Base-by-base conservation (phyloP, 1,140 invertebrate genomes). In the Ptiloglossa arizonensis region DNA sequence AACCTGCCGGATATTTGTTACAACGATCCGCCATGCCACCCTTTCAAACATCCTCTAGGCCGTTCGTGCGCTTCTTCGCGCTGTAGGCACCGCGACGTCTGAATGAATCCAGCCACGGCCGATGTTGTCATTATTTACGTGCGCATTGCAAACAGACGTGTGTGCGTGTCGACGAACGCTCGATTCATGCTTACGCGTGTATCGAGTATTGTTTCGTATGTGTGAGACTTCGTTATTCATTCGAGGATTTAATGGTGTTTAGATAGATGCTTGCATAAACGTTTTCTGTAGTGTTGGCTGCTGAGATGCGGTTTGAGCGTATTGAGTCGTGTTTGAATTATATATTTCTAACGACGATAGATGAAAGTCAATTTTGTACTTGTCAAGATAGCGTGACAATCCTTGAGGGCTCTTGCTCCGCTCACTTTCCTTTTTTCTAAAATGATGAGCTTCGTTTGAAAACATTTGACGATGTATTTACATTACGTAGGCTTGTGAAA, bases 61-160 rank as follows among this genome's bases (percentile, higher is more conserved):
- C 6, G 32, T 6, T 35, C 32, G 32, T 6, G 32, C 32, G 32
- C 32, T 35, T 35, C 32, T 35, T 35, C 32, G 32, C 32, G 32
- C 6, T 35, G 32, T 4, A 35, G 32, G 32, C 32, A 35, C 32
- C 32, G 6, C 32, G 32, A 17, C 46, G 75, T 48, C 35, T 57
- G 24, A 70, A 80, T 41, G 68, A 70, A 63, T 29, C 70, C 48
- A 22, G 48, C 24, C 17, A 15, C 19, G 54, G 48, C 63, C 57
- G 59, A 60, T 79, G 27, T 64, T 70, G 46, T 48, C 41, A 59
- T 69, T 79, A 79, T 79, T 62, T 57, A 52, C 19, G 38, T 32
- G 38, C 38, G n/a, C 64, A 57, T 77, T 29, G 38, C 63, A 32
- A 6, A 35, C 32, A 6, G 6, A 35, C 32, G 32, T 6, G 3